phyloP scores from a whole-genome alignment of 2,113 vertebrate genomes.

The Trachemys scripta region DNA sequence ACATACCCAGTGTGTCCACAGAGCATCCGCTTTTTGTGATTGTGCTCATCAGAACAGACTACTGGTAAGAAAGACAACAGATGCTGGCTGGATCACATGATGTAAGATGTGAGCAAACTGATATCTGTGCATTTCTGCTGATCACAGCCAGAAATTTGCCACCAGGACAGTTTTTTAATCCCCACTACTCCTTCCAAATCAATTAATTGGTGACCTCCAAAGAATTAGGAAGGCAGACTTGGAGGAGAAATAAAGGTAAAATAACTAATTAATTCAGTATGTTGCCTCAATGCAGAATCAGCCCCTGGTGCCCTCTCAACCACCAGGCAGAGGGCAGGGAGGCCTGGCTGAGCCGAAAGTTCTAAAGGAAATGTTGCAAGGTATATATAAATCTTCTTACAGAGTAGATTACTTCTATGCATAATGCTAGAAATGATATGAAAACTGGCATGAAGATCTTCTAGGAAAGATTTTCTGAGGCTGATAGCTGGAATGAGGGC shows the following conservation, averaged over 20 bases:
- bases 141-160: not conserved
- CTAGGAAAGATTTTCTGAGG: not conserved
- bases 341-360: not conserved
- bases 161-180: not conserved
- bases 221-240: not conserved
- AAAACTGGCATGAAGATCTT: not conserved
- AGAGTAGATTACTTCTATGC: not conserved
- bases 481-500: not conserved
- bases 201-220: not conserved
- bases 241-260: not conserved
- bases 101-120: not conserved
- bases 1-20: not conserved
- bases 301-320: not conserved
- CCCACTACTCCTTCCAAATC: not conserved
- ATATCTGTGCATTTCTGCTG: not conserved
- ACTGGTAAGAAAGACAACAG: not conserved
- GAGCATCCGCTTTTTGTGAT: not conserved
- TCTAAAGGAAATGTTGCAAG: not conserved
- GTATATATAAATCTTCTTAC: not conserved
- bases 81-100: not conserved
- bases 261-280: not conserved
- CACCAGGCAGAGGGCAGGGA: not conserved
- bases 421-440: not conserved
- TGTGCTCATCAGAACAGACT: not conserved
- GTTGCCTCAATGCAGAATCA: not conserved